These are phyloP conservation scores for Oceanodroma tethys DNA, from an alignment of 2,113 vertebrate species.

Conservation along the genomic window DNA sequence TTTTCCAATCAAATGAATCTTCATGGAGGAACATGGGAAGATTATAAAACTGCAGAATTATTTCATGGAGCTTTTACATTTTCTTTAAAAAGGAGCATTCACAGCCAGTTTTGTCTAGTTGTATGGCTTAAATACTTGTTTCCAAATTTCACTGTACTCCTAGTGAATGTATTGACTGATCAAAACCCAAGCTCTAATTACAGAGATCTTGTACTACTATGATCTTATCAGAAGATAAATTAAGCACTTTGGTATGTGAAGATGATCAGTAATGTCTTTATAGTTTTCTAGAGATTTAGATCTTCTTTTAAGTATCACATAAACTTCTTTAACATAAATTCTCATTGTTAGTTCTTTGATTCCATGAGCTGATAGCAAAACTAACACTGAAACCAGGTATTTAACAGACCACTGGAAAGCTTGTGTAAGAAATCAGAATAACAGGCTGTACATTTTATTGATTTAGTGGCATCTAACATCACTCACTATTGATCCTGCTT, in stretches of 20 bases:
- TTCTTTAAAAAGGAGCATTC: not conserved
- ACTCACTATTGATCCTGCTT: not conserved
- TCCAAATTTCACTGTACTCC: not conserved
- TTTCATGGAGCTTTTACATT: not conserved
- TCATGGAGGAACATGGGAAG: not conserved
- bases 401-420: not conserved
- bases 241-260: not conserved
- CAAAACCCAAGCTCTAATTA: conserved; percentile 27
- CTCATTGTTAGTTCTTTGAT: conserved; percentile 6
- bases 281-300: not conserved
- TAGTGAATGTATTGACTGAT: conserved; percentile 9
- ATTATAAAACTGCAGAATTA: not conserved
- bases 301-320: not conserved
- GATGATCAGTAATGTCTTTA: conserved; percentile 1
- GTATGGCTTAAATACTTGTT: not conserved
- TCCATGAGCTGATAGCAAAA: not conserved
- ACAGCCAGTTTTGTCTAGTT: not conserved
- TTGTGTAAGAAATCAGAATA: not conserved
- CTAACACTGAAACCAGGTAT: not conserved
- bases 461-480: not conserved
- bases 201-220: not conserved
- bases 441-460: not conserved
- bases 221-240: conserved; percentile 21
- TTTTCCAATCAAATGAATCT: not conserved
- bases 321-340: not conserved